phyloP scores from a whole-genome alignment of 2,113 vertebrate genomes.

The Tachysurus vachellii region DNA sequence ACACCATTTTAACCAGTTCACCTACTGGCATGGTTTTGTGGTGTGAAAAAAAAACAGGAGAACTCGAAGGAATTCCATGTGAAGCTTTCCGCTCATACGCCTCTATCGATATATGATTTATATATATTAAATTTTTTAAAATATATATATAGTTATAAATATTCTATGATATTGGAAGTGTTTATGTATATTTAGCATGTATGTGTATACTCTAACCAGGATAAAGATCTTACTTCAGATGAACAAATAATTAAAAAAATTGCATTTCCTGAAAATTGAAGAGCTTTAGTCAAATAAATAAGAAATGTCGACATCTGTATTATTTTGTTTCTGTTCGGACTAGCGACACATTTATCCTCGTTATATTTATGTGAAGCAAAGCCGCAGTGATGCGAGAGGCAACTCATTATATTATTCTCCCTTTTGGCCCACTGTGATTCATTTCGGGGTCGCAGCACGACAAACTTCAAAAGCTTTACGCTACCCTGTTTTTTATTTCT shows the following conservation, averaged over 20 bases:
- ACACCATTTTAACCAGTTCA: background rate
- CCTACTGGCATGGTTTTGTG: background rate
- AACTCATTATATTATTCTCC: constrained; percentile 26
- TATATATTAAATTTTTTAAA: background rate
- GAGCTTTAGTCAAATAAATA: background rate
- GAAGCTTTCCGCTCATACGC: background rate
- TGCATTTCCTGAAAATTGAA: background rate
- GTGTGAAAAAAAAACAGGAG: background rate
- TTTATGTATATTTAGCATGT: background rate
- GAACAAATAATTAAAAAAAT: background rate
- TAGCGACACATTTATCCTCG: background rate
- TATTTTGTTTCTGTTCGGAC: no score
- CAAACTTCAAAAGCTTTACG: constrained; percentile 57
- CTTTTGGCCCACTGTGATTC: constrained; percentile 39
- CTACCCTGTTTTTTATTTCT: constrained; percentile 36
- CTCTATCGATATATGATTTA: background rate
- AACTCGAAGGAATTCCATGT: background rate
- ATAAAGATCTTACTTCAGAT: background rate
- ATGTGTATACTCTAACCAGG: background rate
- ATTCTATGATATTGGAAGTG: background rate
- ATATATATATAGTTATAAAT: background rate
- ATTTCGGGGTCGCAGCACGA: constrained; percentile 48
- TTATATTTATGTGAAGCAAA: background rate
- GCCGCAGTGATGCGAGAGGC: background rate
- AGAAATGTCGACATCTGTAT: background rate